Evolutionary conservation across 2,113 vertebrate species (phyloP).

Genomic region (Dinomys branickii): DNA sequence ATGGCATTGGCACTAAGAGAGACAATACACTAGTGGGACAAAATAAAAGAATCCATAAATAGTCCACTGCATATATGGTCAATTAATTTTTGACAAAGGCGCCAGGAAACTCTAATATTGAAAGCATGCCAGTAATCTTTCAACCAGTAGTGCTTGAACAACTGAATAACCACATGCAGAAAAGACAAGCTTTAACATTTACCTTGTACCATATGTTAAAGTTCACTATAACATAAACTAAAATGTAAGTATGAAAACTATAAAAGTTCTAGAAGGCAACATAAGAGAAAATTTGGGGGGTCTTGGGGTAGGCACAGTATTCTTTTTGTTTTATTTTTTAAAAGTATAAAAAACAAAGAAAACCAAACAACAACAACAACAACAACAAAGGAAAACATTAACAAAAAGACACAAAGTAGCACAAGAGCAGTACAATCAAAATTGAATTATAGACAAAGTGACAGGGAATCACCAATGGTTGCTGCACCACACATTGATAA

Average conservation of each 20-base stretch:
- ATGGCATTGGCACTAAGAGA: not conserved
- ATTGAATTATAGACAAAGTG: too few species aligned
- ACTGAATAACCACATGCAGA: not conserved
- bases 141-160: not conserved
- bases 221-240: not conserved
- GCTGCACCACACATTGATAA: too few species aligned
- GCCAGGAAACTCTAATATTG: not conserved
- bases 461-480: too few species aligned
- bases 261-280: conserved; percentile 1
- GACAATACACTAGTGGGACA: not conserved
- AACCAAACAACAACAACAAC: too few species aligned
- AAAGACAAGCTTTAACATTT: not conserved
- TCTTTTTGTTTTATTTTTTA: too few species aligned
- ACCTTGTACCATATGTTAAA: not conserved
- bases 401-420: too few species aligned
- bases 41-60: not conserved
- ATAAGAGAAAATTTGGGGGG: not conserved
- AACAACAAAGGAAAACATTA: too few species aligned
- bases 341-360: too few species aligned
- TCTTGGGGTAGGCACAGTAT: not conserved
- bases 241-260: conserved; percentile 8
- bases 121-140: not conserved
- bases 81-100: not conserved
- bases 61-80: not conserved
- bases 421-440: too few species aligned